A percentile compares a stretch with the other conserved stretches of the same genome.
phyloP scores from a whole-genome alignment of 2,888 invertebrate species.

The Luperina nickerlii region DNA sequence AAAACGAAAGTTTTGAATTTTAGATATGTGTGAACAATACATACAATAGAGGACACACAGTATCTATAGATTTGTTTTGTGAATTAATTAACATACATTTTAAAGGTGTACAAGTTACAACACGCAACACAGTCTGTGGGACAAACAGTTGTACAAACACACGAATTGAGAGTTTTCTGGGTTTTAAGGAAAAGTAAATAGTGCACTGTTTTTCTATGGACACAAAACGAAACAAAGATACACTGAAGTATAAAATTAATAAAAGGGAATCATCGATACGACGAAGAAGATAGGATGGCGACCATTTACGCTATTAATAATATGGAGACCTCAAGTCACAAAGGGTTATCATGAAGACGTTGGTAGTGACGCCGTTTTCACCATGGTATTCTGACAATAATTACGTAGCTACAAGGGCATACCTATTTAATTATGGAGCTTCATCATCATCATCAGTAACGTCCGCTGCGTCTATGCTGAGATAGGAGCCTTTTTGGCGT shows the following conservation, averaged over 20 bases:
- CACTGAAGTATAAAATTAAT: neutral
- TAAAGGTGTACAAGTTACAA: neutral
- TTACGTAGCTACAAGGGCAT: neutral
- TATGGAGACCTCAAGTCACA: neutral
- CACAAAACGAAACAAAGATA: neutral
- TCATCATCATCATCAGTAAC: neutral
- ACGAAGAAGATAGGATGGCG: neutral
- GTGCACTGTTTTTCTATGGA: neutral
- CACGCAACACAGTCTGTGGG: neutral
- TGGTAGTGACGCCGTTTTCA: neutral
- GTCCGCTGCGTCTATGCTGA: too few species aligned
- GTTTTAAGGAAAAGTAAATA: neutral
- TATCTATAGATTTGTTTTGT: constrained; percentile 9
- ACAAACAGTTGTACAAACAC: constrained; percentile 9
- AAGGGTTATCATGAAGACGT: neutral
- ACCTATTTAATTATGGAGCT: neutral
- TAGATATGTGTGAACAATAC: neutral
- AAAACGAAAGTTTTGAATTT: constrained; percentile 7
- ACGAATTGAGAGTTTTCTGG: neutral
- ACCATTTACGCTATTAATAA: neutral
- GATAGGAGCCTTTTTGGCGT: too few species aligned
- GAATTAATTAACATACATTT: constrained; percentile 13
- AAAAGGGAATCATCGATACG: neutral
- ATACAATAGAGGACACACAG: constrained; percentile 6
- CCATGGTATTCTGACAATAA: too few species aligned